Conservation (phyloP, 2,113 vertebrate species). For the Ramphastos sulfuratus region DNA sequence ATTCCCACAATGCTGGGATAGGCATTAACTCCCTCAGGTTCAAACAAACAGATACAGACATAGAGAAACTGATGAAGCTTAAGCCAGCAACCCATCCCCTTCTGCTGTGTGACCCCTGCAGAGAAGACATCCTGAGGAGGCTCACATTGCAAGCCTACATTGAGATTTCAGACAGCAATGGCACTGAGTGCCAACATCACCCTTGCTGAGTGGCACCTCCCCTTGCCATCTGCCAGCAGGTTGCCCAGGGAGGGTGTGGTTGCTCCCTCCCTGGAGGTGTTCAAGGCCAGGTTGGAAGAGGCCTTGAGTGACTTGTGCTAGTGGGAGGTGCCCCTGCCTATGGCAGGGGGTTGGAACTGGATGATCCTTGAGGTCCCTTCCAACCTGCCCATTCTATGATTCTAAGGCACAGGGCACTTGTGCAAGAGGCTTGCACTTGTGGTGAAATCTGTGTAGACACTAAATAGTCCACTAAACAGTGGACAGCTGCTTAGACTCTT, state of each 20-base stretch:
- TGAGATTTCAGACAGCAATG: background rate
- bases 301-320: no score
- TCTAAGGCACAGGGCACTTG: background rate
- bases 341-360: no score
- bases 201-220: background rate
- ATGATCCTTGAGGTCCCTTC: no score
- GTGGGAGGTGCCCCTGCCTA: no score
- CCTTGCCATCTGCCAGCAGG: background rate
- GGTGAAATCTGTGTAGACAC: background rate
- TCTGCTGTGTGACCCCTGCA: background rate
- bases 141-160: background rate
- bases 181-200: background rate
- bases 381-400: no score
- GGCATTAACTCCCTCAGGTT: background rate
- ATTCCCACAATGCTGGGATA: background rate
- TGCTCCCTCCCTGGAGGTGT: no score
- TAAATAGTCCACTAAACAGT: background rate
- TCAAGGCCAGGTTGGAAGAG: no score
- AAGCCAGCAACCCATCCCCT: background rate
- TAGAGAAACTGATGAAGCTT: background rate
- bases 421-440: background rate
- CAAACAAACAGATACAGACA: background rate
- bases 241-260: no score
- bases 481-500: background rate
- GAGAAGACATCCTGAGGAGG: background rate